phyloP scores from a whole-genome alignment of 2,797 vertebrate genomes.

The Saxicola maurus region DNA sequence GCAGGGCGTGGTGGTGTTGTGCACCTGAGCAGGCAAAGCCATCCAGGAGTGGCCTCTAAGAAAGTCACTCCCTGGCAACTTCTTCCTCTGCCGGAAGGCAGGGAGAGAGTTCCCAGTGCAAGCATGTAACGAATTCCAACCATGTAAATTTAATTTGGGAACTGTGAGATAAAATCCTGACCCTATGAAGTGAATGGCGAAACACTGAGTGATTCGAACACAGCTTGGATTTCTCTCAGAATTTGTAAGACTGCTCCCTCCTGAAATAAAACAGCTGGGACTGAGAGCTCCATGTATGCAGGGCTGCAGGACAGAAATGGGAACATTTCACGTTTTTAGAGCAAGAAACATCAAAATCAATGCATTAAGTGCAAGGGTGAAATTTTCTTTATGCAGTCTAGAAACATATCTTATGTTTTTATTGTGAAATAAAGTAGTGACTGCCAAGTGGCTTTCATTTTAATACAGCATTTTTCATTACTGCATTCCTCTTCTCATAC shows the following conservation, averaged over 20 bases:
- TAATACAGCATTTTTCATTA: neutral
- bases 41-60: accelerated
- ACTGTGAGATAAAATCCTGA: neutral
- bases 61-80: too few relatives aligned
- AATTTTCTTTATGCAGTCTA: neutral
- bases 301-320: neutral
- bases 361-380: accelerated
- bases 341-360: neutral
- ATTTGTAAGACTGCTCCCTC: accelerated
- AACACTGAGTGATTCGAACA: neutral
- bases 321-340: neutral
- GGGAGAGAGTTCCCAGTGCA: neutral
- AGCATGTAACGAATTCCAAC: accelerated
- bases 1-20: accelerated
- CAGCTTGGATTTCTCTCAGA: accelerated
- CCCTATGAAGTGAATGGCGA: neutral
- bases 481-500: neutral
- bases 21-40: neutral
- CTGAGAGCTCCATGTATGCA: accelerated
- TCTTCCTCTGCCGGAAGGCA: neutral
- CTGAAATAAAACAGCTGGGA: neutral
- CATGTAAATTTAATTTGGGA: neutral
- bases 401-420: neutral
- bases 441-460: neutral
- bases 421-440: neutral